Evolutionary conservation across 2,797 vertebrate genomes (phyloP).

Genomic region (Antennarius maculatus): DNA sequence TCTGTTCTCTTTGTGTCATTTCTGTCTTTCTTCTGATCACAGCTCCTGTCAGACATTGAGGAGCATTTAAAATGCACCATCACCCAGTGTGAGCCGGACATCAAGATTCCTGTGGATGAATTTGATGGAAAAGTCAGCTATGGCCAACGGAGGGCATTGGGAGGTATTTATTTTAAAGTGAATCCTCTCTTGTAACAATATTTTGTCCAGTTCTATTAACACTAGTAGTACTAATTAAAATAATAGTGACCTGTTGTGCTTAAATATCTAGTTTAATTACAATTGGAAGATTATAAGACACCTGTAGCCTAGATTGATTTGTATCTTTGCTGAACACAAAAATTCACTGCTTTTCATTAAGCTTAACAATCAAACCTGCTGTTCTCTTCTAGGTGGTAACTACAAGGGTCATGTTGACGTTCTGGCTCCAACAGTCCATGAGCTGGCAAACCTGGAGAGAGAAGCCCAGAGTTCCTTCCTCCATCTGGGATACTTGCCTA

Average conservation of each 20-base stretch:
- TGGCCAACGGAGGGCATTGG: constrained; percentile 87
- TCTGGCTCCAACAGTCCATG: constrained; percentile 94
- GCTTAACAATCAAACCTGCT: constrained; percentile 12
- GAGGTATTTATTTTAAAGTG: constrained; percentile 76
- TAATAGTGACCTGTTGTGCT: background rate
- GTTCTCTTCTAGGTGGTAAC: constrained; percentile 82
- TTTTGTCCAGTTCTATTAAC: background rate
- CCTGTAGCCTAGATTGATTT: background rate
- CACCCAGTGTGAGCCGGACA: constrained; percentile 93
- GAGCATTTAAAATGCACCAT: constrained; percentile 98
- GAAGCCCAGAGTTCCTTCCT: constrained; percentile 98
- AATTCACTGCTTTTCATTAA: background rate
- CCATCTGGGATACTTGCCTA: constrained; percentile 93
- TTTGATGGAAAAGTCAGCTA: constrained; percentile 98
- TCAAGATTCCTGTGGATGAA: constrained; percentile 95
- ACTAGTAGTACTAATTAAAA: background rate
- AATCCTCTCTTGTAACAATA: background rate
- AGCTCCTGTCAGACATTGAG: constrained; percentile 96
- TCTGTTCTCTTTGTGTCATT: background rate
- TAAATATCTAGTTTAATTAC: too few relatives aligned
- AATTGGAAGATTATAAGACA: background rate
- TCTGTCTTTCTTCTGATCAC: background rate
- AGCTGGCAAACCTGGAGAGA: constrained; percentile 93
- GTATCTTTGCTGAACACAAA: background rate
- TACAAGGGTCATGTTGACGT: constrained; percentile 97